Percentiles rank a stretch among this genome's conserved stretches.
Conservation (phyloP, 2,888 invertebrate species). For the Esperia sulphurella region DNA sequence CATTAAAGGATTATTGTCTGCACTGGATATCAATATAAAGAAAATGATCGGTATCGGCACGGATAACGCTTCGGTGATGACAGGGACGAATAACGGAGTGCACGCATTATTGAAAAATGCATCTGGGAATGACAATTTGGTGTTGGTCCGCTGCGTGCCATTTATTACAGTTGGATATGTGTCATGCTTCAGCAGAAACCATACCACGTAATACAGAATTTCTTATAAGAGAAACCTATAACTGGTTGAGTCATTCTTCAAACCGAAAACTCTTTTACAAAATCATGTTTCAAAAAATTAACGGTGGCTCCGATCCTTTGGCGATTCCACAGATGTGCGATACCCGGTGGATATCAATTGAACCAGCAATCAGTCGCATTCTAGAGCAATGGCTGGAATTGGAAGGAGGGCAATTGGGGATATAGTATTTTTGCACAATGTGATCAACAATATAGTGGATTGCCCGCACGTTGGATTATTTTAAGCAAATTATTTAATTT, state of each 20-base stretch:
- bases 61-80: slow-evolving; percentile 30
- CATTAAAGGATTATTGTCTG: slow-evolving; percentile 9
- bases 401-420: too few species aligned
- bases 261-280: slow-evolving; percentile 16
- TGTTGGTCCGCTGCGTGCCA: slow-evolving; percentile 16
- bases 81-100: slow-evolving; percentile 24
- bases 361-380: slow-evolving; percentile 25
- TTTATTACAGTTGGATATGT: slow-evolving; percentile 25
- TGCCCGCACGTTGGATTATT: too few species aligned
- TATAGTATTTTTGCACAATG: too few species aligned
- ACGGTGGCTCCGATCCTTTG: slow-evolving; percentile 27
- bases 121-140: slow-evolving; percentile 3
- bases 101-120: slow-evolving; percentile 17
- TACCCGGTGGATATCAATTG: slow-evolving; percentile 29
- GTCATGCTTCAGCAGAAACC: slow-evolving; percentile 22
- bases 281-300: slow-evolving; percentile 27
- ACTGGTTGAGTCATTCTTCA: slow-evolving; percentile 25
- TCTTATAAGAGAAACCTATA: slow-evolving; percentile 25
- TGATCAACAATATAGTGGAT: too few species aligned
- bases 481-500: too few species aligned
- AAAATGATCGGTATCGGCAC: slow-evolving; percentile 25
- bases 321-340: slow-evolving; percentile 24
- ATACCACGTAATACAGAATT: slow-evolving; percentile 26
- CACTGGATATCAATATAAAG: slow-evolving; percentile 12
- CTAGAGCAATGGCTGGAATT: slow-evolving; percentile 24